Conservation (phyloP, 2,888 invertebrate genomes). For the Neoscelio sp. region DNA sequence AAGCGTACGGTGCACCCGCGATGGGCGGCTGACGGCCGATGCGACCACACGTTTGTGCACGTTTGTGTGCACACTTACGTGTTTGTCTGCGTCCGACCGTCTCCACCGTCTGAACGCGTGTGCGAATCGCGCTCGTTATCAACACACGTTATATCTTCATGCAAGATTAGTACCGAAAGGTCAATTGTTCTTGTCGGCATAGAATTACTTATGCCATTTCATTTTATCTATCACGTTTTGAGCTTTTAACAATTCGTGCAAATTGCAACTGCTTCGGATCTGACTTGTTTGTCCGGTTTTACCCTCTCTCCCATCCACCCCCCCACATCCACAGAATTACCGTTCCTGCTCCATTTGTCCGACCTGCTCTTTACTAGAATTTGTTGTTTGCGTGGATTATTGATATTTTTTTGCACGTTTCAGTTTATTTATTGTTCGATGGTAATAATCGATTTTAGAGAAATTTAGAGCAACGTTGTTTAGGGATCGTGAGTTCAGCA, state of each 20-base stretch:
- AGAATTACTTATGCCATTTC: conserved; percentile 32
- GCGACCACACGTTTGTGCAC: conserved; percentile 39
- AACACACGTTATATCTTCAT: conserved; percentile 38
- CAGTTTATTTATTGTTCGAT: too few species aligned
- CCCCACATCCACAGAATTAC: neutral
- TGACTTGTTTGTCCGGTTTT: conserved; percentile 42
- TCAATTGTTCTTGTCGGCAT: conserved; percentile 22
- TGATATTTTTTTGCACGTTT: conserved; percentile 39
- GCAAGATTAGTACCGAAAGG: conserved; percentile 20
- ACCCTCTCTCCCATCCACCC: conserved; percentile 35
- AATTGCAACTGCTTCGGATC: conserved; percentile 8
- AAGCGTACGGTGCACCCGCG: conserved; percentile 71
- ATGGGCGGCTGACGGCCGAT: conserved; percentile 66
- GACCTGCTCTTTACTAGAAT: conserved; percentile 20
- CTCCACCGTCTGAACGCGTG: conserved; percentile 33
- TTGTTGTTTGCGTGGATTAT: conserved; percentile 38
- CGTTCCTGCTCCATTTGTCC: conserved; percentile 12
- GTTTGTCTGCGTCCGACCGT: neutral
- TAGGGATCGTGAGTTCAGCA: too few species aligned
- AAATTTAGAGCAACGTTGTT: too few species aligned
- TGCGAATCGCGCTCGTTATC: conserved; percentile 40
- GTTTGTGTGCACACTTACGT: conserved; percentile 9
- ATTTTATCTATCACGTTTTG: conserved; percentile 18
- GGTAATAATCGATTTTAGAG: too few species aligned
- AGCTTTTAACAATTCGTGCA: conserved; percentile 26